Conservation (phyloP, 2,797 vertebrate genomes). For the Philypnodon macrostomus region DNA sequence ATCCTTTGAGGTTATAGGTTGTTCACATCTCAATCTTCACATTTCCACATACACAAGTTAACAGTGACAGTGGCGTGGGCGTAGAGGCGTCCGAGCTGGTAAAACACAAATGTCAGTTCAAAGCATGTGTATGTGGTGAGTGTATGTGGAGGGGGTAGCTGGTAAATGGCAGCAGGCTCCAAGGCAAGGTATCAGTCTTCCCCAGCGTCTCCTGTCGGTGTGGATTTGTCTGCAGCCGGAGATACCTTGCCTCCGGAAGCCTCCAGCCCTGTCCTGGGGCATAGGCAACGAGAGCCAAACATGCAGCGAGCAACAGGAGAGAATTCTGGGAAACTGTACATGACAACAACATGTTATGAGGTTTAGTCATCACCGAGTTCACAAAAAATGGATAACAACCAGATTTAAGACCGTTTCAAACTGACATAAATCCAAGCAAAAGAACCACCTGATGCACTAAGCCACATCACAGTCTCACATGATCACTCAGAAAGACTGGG, state of each 20-base stretch:
- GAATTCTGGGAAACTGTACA: constrained; percentile 13
- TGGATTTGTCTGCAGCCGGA: constrained; percentile 81
- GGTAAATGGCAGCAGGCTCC: constrained; percentile 89
- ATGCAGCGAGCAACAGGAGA: constrained; percentile 7
- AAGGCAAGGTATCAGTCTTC: constrained; percentile 80
- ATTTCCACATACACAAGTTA: too few relatives aligned
- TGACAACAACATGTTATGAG: too few relatives aligned
- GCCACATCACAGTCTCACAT: too few relatives aligned
- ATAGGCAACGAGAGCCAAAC: constrained; percentile 40
- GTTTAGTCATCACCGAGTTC: too few relatives aligned
- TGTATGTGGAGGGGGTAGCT: constrained; percentile 50
- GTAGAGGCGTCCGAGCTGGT: constrained; percentile 27
- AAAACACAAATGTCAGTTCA: constrained; percentile 76
- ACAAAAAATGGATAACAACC: too few relatives aligned
- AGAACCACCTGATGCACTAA: too few relatives aligned
- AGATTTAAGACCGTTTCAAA: too few relatives aligned
- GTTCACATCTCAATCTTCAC: too few relatives aligned
- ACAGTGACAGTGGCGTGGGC: constrained; percentile 25
- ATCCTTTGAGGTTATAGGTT: too few relatives aligned
- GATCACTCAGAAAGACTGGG: too few relatives aligned
- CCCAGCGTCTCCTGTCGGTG: constrained; percentile 86
- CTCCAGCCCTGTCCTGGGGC: constrained; percentile 61
- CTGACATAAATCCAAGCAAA: too few relatives aligned
- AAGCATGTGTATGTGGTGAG: constrained; percentile 47
- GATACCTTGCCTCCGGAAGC: too few relatives aligned